Conservation (phyloP, 2,888 invertebrate genomes). For the Coenonympha glycerion region DNA sequence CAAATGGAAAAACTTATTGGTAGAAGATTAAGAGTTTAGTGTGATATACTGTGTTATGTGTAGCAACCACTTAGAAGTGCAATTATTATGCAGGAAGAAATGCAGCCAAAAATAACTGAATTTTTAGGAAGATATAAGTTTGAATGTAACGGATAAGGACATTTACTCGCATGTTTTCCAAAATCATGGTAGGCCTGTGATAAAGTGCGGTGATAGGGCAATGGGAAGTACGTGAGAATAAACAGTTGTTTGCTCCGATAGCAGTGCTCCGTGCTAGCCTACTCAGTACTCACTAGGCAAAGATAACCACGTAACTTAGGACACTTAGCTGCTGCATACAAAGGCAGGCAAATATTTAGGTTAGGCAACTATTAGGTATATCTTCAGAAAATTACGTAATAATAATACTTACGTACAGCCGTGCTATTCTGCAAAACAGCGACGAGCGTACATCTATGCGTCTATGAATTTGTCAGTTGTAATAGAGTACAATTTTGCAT, state of each 20-base stretch:
- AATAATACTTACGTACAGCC: too few relatives aligned
- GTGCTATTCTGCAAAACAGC: too few relatives aligned
- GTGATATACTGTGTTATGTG: too few relatives aligned
- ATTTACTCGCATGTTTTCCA: slow-evolving; percentile 1
- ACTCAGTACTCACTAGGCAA: background rate
- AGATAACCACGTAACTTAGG: slow-evolving; percentile 3
- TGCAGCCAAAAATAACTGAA: too few relatives aligned
- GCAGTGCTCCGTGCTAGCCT: slow-evolving; percentile 14
- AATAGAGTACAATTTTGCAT: too few relatives aligned
- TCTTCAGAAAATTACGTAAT: too few relatives aligned
- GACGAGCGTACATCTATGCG: too few relatives aligned
- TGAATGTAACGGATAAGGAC: background rate
- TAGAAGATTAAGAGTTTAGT: too few relatives aligned
- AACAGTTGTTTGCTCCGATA: slow-evolving; percentile 19
- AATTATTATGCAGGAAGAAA: too few relatives aligned
- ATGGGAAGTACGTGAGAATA: slow-evolving; percentile 20
- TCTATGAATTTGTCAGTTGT: too few relatives aligned
- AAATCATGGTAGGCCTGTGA: slow-evolving; percentile 16
- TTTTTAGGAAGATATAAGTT: background rate
- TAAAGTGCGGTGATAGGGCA: slow-evolving; percentile 16
- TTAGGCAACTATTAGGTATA: background rate
- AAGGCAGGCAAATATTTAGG: background rate
- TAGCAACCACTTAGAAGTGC: too few relatives aligned
- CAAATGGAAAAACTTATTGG: too few relatives aligned
- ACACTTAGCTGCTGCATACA: background rate